Conservation (phyloP, 2,113 vertebrate genomes). For the Octodon degus region DNA sequence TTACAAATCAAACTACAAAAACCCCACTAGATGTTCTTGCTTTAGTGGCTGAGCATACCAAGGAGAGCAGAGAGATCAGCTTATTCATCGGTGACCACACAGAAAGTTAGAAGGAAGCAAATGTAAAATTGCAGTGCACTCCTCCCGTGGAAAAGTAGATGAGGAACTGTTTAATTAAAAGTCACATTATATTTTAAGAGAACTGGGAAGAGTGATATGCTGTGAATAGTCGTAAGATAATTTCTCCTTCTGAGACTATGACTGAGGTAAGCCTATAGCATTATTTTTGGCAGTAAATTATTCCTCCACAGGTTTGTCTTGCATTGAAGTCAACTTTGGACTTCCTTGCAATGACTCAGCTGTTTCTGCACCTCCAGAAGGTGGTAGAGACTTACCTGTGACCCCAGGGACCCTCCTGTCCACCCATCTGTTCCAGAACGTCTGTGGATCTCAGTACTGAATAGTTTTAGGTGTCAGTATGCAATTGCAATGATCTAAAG, state of each 20-base stretch:
- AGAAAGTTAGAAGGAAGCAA: not conserved
- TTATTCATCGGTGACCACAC: not conserved
- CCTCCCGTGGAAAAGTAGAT: not conserved
- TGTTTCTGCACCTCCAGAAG: not conserved
- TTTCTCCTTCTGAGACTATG: slow-evolving; percentile 12
- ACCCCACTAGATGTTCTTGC: not conserved
- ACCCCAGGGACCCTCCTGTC: not conserved
- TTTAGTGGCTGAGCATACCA: not conserved
- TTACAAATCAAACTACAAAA: not conserved
- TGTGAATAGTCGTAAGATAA: slow-evolving; percentile 4
- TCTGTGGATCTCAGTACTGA: not conserved
- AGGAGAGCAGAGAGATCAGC: not conserved
- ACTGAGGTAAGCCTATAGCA: not conserved
- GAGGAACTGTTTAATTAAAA: slow-evolving; percentile 48
- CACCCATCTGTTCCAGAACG: not conserved
- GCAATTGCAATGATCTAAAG: slow-evolving; percentile 61
- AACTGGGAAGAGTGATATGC: not conserved
- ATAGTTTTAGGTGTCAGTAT: slow-evolving; percentile 56
- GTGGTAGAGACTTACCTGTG: not conserved
- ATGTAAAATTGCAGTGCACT: not conserved
- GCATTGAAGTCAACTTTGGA: not conserved
- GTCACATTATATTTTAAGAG: not conserved
- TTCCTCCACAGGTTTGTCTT: not conserved
- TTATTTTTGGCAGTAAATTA: slow-evolving; percentile 16
- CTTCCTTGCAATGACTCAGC: not conserved